phyloP scores from a whole-genome alignment of 2,113 vertebrate genomes.

The Petaurus breviceps region DNA sequence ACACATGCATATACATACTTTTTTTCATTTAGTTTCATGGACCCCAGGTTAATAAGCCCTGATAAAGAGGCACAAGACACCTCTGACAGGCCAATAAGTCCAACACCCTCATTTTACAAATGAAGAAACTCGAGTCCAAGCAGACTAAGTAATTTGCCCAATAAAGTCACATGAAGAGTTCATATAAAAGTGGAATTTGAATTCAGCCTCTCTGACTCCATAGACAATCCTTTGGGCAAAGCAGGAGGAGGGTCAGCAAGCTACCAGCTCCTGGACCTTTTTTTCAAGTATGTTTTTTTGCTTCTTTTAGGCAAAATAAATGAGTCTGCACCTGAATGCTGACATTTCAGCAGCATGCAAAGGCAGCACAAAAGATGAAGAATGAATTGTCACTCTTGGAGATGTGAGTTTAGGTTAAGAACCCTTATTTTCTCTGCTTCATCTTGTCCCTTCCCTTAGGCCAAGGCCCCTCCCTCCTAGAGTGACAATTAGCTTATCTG shows the following conservation, averaged over 20 bases:
- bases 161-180: no score
- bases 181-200: neutral
- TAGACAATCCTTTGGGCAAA: neutral
- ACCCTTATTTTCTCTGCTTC: neutral
- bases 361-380: neutral
- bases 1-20: no score
- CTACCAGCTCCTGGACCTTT: neutral
- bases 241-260: accelerated
- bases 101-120: neutral
- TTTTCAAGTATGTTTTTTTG: neutral
- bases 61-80: neutral
- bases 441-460: neutral
- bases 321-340: neutral
- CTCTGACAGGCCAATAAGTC: neutral
- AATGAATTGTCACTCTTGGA: neutral
- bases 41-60: neutral
- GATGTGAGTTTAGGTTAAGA: neutral
- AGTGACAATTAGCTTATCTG: neutral
- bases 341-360: neutral
- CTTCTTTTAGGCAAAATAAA: neutral
- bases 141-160: neutral
- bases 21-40: neutral
- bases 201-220: neutral
- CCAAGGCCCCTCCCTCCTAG: neutral
- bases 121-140: neutral